Evolutionary conservation across 2,888 invertebrate genomes (phyloP), one percentile per base, ranked within the genome.

Genomic region (Biston betularia): DNA sequence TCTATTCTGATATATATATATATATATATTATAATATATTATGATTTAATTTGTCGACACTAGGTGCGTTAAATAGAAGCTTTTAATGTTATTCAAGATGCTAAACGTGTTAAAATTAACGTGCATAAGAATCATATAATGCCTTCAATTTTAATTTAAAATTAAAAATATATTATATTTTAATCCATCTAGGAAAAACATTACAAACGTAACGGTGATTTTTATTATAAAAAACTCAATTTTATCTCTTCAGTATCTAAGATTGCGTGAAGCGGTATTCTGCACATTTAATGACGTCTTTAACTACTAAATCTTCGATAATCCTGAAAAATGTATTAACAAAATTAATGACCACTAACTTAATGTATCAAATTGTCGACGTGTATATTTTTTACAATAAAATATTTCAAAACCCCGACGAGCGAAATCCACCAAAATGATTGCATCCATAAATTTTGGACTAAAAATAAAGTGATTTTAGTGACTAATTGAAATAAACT

Each of bases 401-500:
- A 61, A 68, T 81, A 82, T 79, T 80, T 82, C 75, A 58, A 70
- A 66, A 73, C 44, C 61, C 76, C 81, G 77, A 80, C 78, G 73
- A 70, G 45, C 10, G 69, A 70, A 65, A 57, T 65, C 76, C 75
- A 72, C 75, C 72, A 71, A 76, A 78, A 80, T 76, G 77, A 80
- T 79, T 79, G 78, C 78, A 78, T 40, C 42, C 79, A 85, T 89
- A 88, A 89, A 88, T 89, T 77, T 78, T 81, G 77, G 75, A 11
- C 48, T 70, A 68, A 71, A 73, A 81, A 79, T 75, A 72, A 80
- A 78, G 74, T 72, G 76, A 79, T 79, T 79, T 80, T 75, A 75
- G 78, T 77, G 69, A 69, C 69, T 85, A 87, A 89, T 87, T 89
- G 84, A 84, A 86, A 89, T 86, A 81, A 86, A 88, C 71, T 81